Percentiles rank a stretch among this genome's conserved stretches.
These are phyloP conservation scores for Chrysochloris asiatica DNA, from an alignment of 2,113 vertebrate genomes.

Conservation along the genomic window DNA sequence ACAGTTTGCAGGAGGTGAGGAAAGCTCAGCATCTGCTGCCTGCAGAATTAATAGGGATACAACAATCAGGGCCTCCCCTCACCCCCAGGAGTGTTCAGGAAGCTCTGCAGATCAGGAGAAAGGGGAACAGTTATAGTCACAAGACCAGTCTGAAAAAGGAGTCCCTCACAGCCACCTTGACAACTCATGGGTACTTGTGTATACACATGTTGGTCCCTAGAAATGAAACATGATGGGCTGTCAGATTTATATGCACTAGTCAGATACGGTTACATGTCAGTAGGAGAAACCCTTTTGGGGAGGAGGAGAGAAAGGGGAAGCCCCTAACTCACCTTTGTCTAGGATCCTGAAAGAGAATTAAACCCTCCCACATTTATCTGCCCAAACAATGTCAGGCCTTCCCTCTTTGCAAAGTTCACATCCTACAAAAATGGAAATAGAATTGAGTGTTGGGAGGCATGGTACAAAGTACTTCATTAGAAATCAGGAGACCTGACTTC, in stretches of 20 bases:
- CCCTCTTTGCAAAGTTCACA: conserved; percentile 1
- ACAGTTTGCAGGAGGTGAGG: conserved; percentile 94
- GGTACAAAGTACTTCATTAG: no score
- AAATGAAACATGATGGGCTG: neutral
- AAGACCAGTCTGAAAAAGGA: neutral
- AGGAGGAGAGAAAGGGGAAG: neutral
- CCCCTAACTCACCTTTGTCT: neutral
- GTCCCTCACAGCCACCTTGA: neutral
- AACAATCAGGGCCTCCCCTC: conserved; percentile 69
- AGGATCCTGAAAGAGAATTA: conserved; percentile 1
- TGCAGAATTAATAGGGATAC: conserved; percentile 75
- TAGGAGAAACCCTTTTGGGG: neutral
- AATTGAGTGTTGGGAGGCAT: neutral
- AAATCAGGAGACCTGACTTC: neutral
- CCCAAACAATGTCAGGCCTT: neutral
- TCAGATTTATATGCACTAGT: neutral
- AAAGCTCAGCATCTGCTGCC: conserved; percentile 96
- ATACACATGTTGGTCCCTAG: neutral
- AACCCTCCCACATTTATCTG: neutral
- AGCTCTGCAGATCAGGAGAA: neutral
- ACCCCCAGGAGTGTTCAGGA: neutral
- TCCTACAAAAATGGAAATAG: neutral
- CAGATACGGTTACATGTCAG: neutral
- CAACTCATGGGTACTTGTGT: neutral
- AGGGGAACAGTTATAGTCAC: neutral